A percentile compares a stretch with the other conserved stretches of the same genome.
These are phyloP conservation scores for Ooceraea biroi DNA, from an alignment of 1,140 invertebrate species.

Conservation along the genomic window DNA sequence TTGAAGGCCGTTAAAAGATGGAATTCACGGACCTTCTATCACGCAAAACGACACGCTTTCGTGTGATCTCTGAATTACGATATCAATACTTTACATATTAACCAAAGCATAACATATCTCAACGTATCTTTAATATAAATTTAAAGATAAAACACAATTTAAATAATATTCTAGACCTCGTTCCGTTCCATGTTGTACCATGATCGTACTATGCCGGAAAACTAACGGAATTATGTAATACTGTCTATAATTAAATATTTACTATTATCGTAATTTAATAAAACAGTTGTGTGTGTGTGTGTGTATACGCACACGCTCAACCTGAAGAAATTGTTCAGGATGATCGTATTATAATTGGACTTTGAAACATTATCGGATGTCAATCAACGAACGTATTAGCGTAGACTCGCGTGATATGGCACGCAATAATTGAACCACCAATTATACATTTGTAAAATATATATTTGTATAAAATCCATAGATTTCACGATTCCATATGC, in stretches of 20 bases:
- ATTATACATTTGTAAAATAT: constrained; percentile 44
- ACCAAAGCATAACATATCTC: neutral
- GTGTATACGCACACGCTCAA: too few species aligned
- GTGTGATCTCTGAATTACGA: neutral
- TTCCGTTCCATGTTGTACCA: too few species aligned
- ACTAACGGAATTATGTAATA: too few species aligned
- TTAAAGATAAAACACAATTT: neutral
- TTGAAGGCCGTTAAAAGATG: constrained; percentile 14
- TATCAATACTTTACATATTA: neutral
- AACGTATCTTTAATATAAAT: neutral
- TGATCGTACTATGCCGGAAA: too few species aligned
- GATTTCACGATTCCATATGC: constrained; percentile 12
- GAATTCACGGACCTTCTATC: neutral
- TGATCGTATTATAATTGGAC: neutral
- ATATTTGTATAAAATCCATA: constrained; percentile 48
- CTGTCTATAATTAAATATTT: too few species aligned
- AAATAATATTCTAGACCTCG: neutral
- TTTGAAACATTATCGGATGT: constrained; percentile 6
- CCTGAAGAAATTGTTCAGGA: neutral
- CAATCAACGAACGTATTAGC: constrained; percentile 42
- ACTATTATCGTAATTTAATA: too few species aligned
- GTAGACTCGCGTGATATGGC: constrained; percentile 54
- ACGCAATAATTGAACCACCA: constrained; percentile 33
- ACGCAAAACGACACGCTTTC: neutral
- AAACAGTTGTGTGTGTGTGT: too few species aligned